Base-by-base conservation (phyloP, 2,888 invertebrate species). In the Drosophila meridionalis region DNA sequence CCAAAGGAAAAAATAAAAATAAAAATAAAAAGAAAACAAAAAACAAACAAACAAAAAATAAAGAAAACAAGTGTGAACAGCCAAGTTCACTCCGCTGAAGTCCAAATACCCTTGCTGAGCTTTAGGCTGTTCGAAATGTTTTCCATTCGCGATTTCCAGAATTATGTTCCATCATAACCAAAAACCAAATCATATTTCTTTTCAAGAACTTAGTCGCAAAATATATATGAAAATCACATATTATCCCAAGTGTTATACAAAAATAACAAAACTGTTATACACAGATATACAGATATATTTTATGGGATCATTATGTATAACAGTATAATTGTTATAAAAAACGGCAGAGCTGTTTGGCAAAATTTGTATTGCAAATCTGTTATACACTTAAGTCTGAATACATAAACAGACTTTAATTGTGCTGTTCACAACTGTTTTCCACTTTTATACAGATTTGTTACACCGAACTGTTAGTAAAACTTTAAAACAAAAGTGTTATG, bases 61-160 rank as follows among this genome's bases (percentile, higher is more conserved):
- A 58, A 53, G 50, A 62, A 59, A 61, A n/a, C 45, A 68, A 72
- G 57, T 26, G 53, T 14, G 53, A 48, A 60, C 60, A 20, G 11
- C 8, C 20, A 32, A 42, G 32, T 36, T 14, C 5, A 8, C 1
- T 3, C 3, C 1, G 6, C 2, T 36, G 36, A 34, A 45, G 26
- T 5, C 12, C 3, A 14, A 58, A 58, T 45, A 28, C 58, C 26
- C 45, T 58, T 26, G 6, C 26, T 5, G 26, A 45, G 26, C 4
- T 26, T 11, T 2, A 32, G 6, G n/a, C 14, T 14, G 14, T 7
- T 4, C 30, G 9, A 43, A 20, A 1, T 0, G 9, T 20, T 43
- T 20, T 43, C 20, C 9, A 8, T 2, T 8, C 8, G 9, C 2
- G 34, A 7, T 7, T 8, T 34, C 34, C 34, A 34, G 34, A 34